A percentile compares a stretch with the other conserved stretches of the same genome.
These are phyloP conservation scores for Zaprionus nigranus DNA, from an alignment of 1,140 invertebrate species.

Conservation along the genomic window DNA sequence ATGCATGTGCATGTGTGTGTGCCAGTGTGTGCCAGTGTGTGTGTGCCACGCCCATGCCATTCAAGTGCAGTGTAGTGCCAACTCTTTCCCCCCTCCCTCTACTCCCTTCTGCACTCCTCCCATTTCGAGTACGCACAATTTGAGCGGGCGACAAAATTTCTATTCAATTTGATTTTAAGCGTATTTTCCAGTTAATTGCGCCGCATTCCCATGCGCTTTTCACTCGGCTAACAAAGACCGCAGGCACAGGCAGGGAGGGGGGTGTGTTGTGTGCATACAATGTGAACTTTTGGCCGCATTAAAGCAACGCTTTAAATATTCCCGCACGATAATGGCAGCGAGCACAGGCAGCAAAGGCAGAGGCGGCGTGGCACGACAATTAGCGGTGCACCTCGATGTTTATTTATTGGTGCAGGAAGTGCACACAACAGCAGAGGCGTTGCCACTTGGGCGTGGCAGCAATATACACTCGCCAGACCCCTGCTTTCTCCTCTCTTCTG, in stretches of 20 bases:
- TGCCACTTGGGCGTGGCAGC: slow-evolving; percentile 39
- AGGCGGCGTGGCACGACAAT: slow-evolving; percentile 52
- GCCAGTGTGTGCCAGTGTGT: neutral
- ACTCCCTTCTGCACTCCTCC: neutral
- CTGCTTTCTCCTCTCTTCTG: neutral
- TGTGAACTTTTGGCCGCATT: slow-evolving; percentile 80
- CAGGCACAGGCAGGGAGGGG: neutral
- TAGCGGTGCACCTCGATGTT: slow-evolving; percentile 56
- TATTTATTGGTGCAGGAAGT: slow-evolving; percentile 73
- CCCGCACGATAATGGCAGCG: slow-evolving; percentile 58
- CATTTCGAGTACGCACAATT: slow-evolving; percentile 68
- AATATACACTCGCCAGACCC: slow-evolving; percentile 4
- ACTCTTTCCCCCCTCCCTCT: neutral
- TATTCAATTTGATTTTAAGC: slow-evolving; percentile 82
- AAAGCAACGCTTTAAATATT: slow-evolving; percentile 71
- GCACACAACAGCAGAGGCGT: slow-evolving; percentile 49
- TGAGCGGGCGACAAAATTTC: slow-evolving; percentile 76
- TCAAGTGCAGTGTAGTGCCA: neutral
- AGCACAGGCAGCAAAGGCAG: slow-evolving; percentile 33
- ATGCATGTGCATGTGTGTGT: slow-evolving; percentile 1
- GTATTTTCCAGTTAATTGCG: slow-evolving; percentile 81
- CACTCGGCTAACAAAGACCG: slow-evolving; percentile 21
- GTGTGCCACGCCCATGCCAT: slow-evolving; percentile 18
- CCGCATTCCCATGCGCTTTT: slow-evolving; percentile 55
- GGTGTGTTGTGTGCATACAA: slow-evolving; percentile 10